Percentiles rank a stretch among this genome's conserved stretches.
phyloP scores from a whole-genome alignment of 2,888 invertebrate genomes.

The Harpalus rubripes region DNA sequence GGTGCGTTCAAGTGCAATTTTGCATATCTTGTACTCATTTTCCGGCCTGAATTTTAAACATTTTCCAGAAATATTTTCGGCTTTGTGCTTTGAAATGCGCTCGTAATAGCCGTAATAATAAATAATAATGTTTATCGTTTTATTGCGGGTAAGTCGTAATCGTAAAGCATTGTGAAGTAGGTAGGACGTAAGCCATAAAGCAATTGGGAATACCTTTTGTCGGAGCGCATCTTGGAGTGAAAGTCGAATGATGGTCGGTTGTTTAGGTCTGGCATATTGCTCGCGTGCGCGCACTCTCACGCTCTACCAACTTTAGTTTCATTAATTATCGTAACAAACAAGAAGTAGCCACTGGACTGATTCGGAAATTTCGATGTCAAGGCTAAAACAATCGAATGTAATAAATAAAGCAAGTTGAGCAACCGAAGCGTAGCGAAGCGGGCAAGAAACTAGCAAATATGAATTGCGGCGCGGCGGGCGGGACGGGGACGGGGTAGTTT shows the following conservation, averaged over 20 bases:
- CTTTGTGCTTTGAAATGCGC: background rate
- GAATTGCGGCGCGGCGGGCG: conserved; percentile 68
- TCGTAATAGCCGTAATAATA: background rate
- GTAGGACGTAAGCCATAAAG: conserved; percentile 11
- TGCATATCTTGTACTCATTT: background rate
- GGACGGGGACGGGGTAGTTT: conserved; percentile 68
- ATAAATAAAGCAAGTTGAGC: conserved; percentile 45
- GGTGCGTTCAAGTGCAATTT: background rate
- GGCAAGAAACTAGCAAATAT: conserved; percentile 9
- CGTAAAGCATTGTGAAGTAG: background rate
- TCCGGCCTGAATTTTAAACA: background rate
- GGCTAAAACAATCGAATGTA: conserved; percentile 61
- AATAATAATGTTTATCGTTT: conserved; percentile 51
- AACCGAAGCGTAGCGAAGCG: conserved; percentile 19
- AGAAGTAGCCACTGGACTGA: conserved; percentile 58
- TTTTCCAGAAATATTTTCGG: background rate
- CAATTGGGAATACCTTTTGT: conserved; percentile 4
- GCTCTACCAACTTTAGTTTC: conserved; percentile 33
- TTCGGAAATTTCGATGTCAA: conserved; percentile 59
- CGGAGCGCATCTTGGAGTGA: conserved; percentile 7
- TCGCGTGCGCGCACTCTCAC: conserved; percentile 19
- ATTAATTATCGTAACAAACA: conserved; percentile 59
- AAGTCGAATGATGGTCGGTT: conserved; percentile 11
- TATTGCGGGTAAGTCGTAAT: conserved; percentile 18
- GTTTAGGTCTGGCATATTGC: conserved; percentile 5